Percentiles rank a stretch among this genome's conserved stretches.
These are phyloP conservation scores for Elgaria multicarinata DNA, from an alignment of 2,113 vertebrate genomes.

Conservation along the genomic window DNA sequence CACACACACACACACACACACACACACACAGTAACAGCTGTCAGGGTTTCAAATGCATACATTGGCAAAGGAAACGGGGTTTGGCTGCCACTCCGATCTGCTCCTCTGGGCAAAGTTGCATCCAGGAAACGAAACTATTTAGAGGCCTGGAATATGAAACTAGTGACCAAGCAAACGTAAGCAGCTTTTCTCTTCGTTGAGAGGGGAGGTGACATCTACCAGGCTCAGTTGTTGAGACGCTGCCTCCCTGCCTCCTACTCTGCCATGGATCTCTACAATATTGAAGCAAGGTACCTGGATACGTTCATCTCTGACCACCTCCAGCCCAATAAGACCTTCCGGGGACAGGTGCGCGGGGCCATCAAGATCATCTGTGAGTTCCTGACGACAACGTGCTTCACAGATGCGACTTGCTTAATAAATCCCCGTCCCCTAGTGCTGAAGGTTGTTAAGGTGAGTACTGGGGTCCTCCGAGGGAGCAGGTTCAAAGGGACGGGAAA, in stretches of 20 bases:
- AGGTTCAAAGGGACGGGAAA: not conserved
- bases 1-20: too few relatives aligned
- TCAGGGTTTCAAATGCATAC: too few relatives aligned
- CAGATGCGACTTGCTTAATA: accelerated
- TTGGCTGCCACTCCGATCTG: too few relatives aligned
- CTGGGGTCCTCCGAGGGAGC: accelerated
- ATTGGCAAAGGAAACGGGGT: too few relatives aligned
- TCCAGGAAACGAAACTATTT: not conserved
- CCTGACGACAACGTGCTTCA: not conserved
- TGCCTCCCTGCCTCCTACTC: too few relatives aligned
- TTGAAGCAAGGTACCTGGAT: conserved; percentile 1
- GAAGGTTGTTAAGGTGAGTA: conserved; percentile 46
- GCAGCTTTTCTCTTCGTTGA: too few relatives aligned
- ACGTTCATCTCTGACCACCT: conserved; percentile 29
- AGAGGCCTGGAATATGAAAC: not conserved
- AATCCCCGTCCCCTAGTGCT: not conserved
- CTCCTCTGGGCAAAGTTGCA: too few relatives aligned
- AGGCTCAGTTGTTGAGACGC: too few relatives aligned
- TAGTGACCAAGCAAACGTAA: accelerated
- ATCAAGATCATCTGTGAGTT: not conserved
- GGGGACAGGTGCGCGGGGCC: accelerated
- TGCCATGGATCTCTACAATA: not conserved
- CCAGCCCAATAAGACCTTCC: not conserved
- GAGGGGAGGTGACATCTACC: too few relatives aligned
- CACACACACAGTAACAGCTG: too few relatives aligned